These are phyloP conservation scores for Orestias chungarensis DNA, from an alignment of 2,797 vertebrate genomes.

Conservation along the genomic window DNA sequence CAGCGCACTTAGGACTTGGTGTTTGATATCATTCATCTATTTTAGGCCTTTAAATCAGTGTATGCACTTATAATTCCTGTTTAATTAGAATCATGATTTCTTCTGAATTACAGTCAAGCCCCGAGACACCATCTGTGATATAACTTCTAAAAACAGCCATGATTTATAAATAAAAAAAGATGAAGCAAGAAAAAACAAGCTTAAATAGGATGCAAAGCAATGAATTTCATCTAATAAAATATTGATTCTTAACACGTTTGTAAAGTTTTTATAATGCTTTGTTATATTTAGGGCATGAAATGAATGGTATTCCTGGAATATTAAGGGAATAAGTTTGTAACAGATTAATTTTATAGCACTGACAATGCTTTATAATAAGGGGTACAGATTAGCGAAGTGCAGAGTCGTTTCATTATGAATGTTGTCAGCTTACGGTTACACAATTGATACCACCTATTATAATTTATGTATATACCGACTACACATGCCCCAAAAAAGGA, in stretches of 20 bases:
- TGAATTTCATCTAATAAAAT: conserved; percentile 17
- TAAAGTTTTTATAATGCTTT: conserved; percentile 5
- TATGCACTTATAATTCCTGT: conserved; percentile 28
- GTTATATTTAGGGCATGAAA: neutral
- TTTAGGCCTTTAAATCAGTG: conserved; percentile 29
- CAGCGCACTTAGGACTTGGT: neutral
- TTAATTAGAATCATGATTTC: conserved; percentile 37
- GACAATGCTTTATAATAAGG: neutral
- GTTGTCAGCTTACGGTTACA: neutral
- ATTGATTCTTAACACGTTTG: conserved; percentile 1
- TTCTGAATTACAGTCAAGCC: conserved; percentile 33
- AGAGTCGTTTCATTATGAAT: neutral
- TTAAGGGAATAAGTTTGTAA: neutral
- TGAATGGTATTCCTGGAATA: neutral
- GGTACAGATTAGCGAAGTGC: neutral
- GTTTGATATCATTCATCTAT: neutral
- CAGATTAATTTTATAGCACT: neutral
- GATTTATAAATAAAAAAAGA: conserved; percentile 7
- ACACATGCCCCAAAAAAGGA: neutral
- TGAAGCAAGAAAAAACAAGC: too few relatives aligned
- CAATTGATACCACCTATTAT: neutral
- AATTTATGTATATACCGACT: neutral
- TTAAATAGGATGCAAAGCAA: conserved; percentile 10
- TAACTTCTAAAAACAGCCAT: conserved; percentile 16
- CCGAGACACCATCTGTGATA: conserved; percentile 16